Percentiles rank a stretch among this genome's conserved stretches.
Conservation (phyloP, 2,113 vertebrate species). For the Pelmatolapia mariae region DNA sequence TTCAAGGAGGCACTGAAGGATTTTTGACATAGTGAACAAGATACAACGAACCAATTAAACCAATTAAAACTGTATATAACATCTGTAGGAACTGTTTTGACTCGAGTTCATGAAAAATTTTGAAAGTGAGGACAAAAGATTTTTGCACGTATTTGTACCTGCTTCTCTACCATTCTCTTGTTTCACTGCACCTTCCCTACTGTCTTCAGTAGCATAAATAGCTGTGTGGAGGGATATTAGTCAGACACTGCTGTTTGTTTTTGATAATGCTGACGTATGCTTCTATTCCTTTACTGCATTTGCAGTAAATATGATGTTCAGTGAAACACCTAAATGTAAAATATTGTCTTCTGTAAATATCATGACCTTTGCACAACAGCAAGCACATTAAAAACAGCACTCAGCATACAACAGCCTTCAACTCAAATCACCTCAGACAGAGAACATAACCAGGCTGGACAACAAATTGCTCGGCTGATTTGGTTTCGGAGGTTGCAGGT, state of each 20-base stretch:
- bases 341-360: background rate
- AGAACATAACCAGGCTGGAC: conserved; percentile 40
- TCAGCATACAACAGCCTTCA: conserved; percentile 37
- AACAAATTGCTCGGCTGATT: conserved; percentile 45
- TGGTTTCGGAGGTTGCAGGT: conserved; percentile 39
- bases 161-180: background rate
- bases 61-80: background rate
- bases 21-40: background rate
- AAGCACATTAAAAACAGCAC: background rate
- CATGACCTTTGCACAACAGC: background rate
- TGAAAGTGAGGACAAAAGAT: background rate
- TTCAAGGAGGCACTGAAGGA: background rate
- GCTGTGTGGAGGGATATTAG: background rate
- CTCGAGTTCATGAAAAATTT: background rate
- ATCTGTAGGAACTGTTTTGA: background rate
- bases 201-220: background rate
- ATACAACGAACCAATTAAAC: background rate
- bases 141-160: background rate
- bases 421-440: conserved; percentile 33
- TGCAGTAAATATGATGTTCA: background rate
- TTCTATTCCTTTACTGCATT: background rate
- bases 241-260: background rate
- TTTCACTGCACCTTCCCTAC: background rate
- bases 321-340: background rate
- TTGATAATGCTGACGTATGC: background rate